phyloP scores from a whole-genome alignment of 2,797 vertebrate genomes.

The Sparus aurata region DNA sequence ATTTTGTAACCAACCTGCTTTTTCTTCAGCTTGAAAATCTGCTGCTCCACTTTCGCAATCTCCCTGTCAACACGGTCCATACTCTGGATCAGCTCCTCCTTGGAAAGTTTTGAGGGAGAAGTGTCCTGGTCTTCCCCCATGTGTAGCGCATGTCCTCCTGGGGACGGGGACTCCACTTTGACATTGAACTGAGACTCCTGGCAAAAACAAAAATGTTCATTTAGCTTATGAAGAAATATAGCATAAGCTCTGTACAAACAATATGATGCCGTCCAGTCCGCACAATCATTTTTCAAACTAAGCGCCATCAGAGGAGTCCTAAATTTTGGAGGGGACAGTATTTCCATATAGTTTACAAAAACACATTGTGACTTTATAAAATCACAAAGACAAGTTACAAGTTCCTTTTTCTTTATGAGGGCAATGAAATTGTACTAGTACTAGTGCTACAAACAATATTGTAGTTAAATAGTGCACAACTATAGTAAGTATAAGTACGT shows the following conservation, averaged over 20 bases:
- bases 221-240: neutral
- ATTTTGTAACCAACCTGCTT: constrained; percentile 90
- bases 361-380: neutral
- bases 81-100: constrained; percentile 99
- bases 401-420: neutral
- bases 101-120: constrained; percentile 98
- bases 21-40: constrained; percentile 98
- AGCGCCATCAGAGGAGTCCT: neutral
- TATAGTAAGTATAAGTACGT: neutral
- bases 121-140: constrained; percentile 94
- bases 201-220: neutral
- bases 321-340: neutral
- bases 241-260: neutral
- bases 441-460: neutral
- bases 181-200: constrained; percentile 91
- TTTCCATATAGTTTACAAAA: neutral
- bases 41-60: constrained; percentile 99
- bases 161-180: constrained; percentile 90
- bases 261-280: neutral
- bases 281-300: neutral
- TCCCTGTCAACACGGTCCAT: constrained; percentile 99
- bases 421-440: no score
- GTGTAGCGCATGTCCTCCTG: constrained; percentile 86
- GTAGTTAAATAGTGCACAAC: neutral
- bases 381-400: neutral